These are phyloP conservation scores for Morpho helenor DNA, from an alignment of 2,888 invertebrate species.

Conservation along the genomic window DNA sequence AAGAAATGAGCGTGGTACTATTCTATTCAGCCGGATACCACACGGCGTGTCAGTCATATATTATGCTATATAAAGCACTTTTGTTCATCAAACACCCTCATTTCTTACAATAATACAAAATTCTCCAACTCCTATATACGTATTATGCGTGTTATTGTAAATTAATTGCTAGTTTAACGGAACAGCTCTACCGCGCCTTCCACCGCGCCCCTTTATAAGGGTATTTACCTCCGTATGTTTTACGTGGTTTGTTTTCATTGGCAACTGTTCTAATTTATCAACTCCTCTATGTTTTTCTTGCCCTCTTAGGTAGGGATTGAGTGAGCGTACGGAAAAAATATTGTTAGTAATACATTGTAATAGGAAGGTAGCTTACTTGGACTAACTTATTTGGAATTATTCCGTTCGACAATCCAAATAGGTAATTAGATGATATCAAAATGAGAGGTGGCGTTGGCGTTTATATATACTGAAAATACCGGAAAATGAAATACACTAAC, in stretches of 20 bases:
- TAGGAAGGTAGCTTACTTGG: not conserved
- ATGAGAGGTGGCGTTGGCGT: too few species aligned
- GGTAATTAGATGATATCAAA: too few species aligned
- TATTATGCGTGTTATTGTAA: constrained; percentile 23
- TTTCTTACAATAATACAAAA: not conserved
- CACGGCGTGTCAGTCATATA: too few species aligned
- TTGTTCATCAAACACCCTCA: not conserved
- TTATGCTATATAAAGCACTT: not conserved
- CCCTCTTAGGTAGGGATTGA: not conserved
- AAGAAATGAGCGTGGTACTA: too few species aligned
- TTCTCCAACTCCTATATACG: not conserved
- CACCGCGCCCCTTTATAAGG: constrained; percentile 18
- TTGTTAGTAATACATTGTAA: not conserved
- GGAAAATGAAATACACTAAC: too few species aligned
- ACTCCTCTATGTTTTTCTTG: constrained; percentile 11
- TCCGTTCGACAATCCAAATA: too few species aligned
- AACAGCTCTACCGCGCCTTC: constrained; percentile 19
- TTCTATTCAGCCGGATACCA: too few species aligned
- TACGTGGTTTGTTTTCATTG: constrained; percentile 25
- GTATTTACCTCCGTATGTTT: constrained; percentile 19
- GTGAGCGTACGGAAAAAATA: constrained; percentile 1
- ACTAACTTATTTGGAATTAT: too few species aligned
- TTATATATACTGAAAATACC: too few species aligned
- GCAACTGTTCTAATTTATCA: constrained; percentile 22
- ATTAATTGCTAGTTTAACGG: constrained; percentile 22